phyloP scores from a whole-genome alignment of 2,797 vertebrate genomes.

The Helostoma temminkii region DNA sequence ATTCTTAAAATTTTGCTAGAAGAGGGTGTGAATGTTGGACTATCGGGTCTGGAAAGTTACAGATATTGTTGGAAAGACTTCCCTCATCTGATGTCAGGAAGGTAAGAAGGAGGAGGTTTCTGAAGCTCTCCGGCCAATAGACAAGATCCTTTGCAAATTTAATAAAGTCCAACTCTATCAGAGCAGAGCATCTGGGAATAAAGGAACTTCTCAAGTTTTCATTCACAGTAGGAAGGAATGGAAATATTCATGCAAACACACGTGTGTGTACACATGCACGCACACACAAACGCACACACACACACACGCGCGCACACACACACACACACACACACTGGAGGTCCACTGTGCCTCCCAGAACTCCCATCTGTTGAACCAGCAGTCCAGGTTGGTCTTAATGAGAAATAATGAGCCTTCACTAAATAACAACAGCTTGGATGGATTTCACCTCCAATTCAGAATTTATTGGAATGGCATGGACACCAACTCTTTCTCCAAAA shows the following conservation, averaged over 20 bases:
- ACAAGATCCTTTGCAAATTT: background rate
- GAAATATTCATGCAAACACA: conserved; percentile 4
- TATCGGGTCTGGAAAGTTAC: too few species aligned
- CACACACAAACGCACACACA: background rate
- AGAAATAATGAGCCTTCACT: conserved; percentile 80
- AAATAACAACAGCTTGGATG: conserved; percentile 75
- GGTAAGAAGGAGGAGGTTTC: background rate
- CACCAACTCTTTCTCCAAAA: conserved; percentile 30
- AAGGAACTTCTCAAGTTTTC: conserved; percentile 10
- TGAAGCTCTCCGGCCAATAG: background rate
- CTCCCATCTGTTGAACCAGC: conserved; percentile 77
- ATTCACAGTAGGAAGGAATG: background rate
- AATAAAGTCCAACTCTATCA: background rate
- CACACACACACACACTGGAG: conserved; percentile 20
- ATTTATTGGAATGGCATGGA: conserved; percentile 63
- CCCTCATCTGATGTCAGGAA: too few species aligned
- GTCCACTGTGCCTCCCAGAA: conserved; percentile 62
- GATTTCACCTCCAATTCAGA: conserved; percentile 65
- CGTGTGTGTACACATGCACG: background rate
- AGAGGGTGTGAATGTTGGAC: too few species aligned
- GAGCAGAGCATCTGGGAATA: conserved; percentile 24
- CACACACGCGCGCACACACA: conserved; percentile 7
- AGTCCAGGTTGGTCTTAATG: conserved; percentile 78
- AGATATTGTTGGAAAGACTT: too few species aligned
- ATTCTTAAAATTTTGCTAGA: too few species aligned